Conservation (phyloP, 2,797 vertebrate genomes). For the Typhlichthys subterraneus region DNA sequence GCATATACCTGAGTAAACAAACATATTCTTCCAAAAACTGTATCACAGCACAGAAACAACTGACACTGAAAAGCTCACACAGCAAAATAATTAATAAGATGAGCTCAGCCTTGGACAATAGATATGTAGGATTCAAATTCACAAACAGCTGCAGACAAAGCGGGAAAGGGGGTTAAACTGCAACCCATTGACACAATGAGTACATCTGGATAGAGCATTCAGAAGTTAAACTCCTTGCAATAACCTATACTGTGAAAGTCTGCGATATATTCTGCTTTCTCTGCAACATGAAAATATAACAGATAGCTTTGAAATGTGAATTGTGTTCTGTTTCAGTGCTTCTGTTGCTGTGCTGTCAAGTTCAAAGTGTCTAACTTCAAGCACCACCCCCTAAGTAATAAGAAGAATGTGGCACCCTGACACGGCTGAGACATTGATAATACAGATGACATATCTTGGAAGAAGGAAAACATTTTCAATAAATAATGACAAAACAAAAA, state of each 20-base stretch:
- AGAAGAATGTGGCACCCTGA: slow-evolving; percentile 25
- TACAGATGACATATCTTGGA: slow-evolving; percentile 29
- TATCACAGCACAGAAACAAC: slow-evolving; percentile 17
- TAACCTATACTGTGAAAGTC: slow-evolving; percentile 41
- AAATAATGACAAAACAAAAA: slow-evolving; percentile 21
- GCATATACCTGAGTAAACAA: too few species aligned
- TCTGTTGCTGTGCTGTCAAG: slow-evolving; percentile 21
- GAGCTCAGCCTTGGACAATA: slow-evolving; percentile 33
- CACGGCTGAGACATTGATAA: slow-evolving; percentile 34
- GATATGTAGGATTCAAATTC: slow-evolving; percentile 52
- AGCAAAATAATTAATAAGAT: slow-evolving; percentile 62
- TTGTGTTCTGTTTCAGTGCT: slow-evolving; percentile 13
- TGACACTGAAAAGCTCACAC: slow-evolving; percentile 26
- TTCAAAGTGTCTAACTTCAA: slow-evolving; percentile 19
- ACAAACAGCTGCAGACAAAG: slow-evolving; percentile 43
- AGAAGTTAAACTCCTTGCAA: slow-evolving; percentile 46
- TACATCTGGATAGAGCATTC: slow-evolving; percentile 69
- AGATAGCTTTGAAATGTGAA: slow-evolving; percentile 30
- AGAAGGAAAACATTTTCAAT: slow-evolving; percentile 35
- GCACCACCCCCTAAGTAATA: slow-evolving; percentile 20
- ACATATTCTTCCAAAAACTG: slow-evolving; percentile 9
- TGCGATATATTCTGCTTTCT: slow-evolving; percentile 37
- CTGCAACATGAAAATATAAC: slow-evolving; percentile 36
- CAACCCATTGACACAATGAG: slow-evolving; percentile 54
- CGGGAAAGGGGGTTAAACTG: slow-evolving; percentile 12